Evolutionary conservation across 2,113 vertebrate genomes (phyloP), one percentile per base, ranked within the genome.

Genomic region (Apus apus): DNA sequence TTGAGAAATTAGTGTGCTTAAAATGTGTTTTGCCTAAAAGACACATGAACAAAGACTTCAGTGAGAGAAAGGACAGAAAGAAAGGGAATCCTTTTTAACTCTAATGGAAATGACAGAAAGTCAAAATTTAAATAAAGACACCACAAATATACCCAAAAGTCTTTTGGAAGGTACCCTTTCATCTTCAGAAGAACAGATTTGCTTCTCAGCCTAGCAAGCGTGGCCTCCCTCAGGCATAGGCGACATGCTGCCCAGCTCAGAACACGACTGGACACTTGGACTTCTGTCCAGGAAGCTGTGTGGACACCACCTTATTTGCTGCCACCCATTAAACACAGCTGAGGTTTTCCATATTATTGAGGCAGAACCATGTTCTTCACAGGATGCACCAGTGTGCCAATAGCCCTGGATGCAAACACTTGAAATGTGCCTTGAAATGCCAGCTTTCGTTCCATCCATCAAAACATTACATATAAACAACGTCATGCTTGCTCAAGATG

Each of bases 361-460:
- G 32, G 19, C 9, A 90, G n/a, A 93, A 86, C 0, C 3, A 4
- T 36, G 71, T 79, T 30, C 71, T 68, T 77, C 74, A 2, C 17
- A 58, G 50, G 20, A 58, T 51, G 13, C 8, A 54, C 29, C 58
- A 51, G 3, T 32, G 8, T 80, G 85, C 85, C 72, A 90, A 77
- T 78, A 87, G 27, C 51, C 5, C 26, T 75, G 78, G 67, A 45
- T 83, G 26, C 21, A 56, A 82, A 83, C 38, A 45, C n/a, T 80
- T 85, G 56, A 83, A 94, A 87, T 67, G 46, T 81, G 68, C 27
- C 84, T 96, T 89, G 74, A 89, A 97, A 90, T 89, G 68, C 38
- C 83, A 94, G 82, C 48, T 96, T 97, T 96, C 82, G 21, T 75
- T 94, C 45, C 48, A 83, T 77, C 85, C n/a, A 3, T 95, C 95